phyloP scores from a whole-genome alignment of 2,888 invertebrate species.

The Embidobia sp. region DNA sequence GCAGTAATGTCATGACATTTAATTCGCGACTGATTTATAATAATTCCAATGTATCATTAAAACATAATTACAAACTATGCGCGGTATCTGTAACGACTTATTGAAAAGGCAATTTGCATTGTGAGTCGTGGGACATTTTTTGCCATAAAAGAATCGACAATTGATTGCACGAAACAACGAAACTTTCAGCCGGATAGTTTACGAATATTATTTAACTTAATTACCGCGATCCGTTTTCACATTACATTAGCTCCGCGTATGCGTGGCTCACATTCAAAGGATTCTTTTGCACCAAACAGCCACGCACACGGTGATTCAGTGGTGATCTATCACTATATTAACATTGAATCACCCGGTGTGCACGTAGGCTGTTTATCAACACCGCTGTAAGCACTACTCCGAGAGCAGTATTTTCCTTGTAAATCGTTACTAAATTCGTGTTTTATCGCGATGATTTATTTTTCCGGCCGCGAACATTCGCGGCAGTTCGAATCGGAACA shows the following conservation, averaged over 20 bases:
- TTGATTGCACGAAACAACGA: slow-evolving; percentile 5
- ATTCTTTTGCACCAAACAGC: slow-evolving; percentile 23
- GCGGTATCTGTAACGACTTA: not conserved
- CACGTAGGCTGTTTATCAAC: slow-evolving; percentile 24
- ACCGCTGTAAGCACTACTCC: slow-evolving; percentile 3
- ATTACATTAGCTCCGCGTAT: not conserved
- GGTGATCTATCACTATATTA: slow-evolving; percentile 37
- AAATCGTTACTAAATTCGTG: slow-evolving; percentile 33
- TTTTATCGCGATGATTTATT: slow-evolving; percentile 34
- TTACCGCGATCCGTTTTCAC: slow-evolving; percentile 25
- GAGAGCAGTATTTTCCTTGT: slow-evolving; percentile 25
- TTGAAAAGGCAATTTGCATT: slow-evolving; percentile 21
- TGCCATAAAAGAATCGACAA: not conserved
- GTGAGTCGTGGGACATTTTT: slow-evolving; percentile 14
- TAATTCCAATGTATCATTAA: slow-evolving; percentile 21
- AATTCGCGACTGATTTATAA: slow-evolving; percentile 15
- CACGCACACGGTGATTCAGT: slow-evolving; percentile 33
- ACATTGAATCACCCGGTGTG: slow-evolving; percentile 28
- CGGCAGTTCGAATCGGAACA: slow-evolving; percentile 6
- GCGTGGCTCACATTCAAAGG: not conserved
- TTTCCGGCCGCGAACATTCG: slow-evolving; percentile 12
- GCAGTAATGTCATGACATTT: slow-evolving; percentile 35
- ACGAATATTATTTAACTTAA: slow-evolving; percentile 19
- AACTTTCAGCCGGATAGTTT: slow-evolving; percentile 5
- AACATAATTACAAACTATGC: slow-evolving; percentile 9